These are phyloP conservation scores for Arctopsyche grandis DNA, from an alignment of 1,140 invertebrate species.

Conservation along the genomic window DNA sequence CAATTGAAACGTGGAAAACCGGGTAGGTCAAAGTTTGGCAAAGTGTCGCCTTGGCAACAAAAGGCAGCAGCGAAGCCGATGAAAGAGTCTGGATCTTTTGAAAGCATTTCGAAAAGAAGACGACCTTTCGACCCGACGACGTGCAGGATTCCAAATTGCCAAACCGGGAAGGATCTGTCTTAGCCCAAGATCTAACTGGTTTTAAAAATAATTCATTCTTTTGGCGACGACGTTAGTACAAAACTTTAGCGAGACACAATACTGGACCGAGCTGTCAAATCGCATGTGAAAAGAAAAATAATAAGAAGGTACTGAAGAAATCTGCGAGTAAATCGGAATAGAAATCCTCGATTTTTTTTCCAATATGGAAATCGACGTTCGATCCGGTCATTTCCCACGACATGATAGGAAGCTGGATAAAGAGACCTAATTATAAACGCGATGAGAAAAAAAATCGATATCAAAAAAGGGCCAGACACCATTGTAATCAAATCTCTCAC, in stretches of 20 bases:
- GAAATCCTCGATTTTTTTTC: not conserved
- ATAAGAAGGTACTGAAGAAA: not conserved
- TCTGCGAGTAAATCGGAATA: too few species aligned
- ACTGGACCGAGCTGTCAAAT: not conserved
- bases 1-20: too few species aligned
- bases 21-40: not conserved
- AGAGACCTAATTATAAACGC: conserved; percentile 38
- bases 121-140: not conserved
- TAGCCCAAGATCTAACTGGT: not conserved
- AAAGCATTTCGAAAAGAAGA: not conserved
- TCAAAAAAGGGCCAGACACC: conserved; percentile 37
- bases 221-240: not conserved
- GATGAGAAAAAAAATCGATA: conserved; percentile 26
- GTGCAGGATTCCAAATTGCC: not conserved
- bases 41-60: not conserved
- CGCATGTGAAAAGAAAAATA: not conserved
- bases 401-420: conserved; percentile 1
- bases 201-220: not conserved
- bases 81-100: conserved; percentile 15
- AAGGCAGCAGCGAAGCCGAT: not conserved
- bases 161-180: conserved; percentile 15
- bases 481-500: conserved; percentile 44
- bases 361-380: not conserved
- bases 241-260: not conserved
- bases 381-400: conserved; percentile 34